phyloP scores from a whole-genome alignment of 2,888 invertebrate genomes.

The Crossocerus cetratus region DNA sequence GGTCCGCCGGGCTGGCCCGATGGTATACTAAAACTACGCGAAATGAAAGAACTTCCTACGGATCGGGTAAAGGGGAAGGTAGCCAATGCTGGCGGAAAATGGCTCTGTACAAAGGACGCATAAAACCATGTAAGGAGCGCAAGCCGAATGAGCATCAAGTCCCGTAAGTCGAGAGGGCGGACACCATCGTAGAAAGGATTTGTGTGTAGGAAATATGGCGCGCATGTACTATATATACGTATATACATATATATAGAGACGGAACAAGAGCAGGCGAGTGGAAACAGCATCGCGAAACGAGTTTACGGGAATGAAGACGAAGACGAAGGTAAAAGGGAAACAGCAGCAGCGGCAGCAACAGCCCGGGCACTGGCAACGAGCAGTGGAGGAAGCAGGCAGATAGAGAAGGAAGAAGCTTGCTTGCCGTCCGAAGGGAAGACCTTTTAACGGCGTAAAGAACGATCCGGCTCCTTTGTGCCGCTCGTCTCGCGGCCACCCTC shows the following conservation, averaged over 20 bases:
- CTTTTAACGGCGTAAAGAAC: conserved; percentile 51
- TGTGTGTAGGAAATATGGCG: background rate
- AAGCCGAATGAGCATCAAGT: background rate
- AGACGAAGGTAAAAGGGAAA: background rate
- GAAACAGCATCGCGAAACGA: background rate
- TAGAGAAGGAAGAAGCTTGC: conserved; percentile 34
- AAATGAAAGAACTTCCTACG: no score
- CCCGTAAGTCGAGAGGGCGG: background rate
- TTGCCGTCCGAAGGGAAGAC: conserved; percentile 24
- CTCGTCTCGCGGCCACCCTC: conserved; percentile 36
- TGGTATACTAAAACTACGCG: no score
- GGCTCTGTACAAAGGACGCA: background rate
- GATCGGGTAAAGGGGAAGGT: no score
- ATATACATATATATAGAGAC: no score
- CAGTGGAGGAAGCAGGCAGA: conserved; percentile 14
- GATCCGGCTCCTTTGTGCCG: conserved; percentile 49
- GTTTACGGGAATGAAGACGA: background rate
- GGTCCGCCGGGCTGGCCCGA: no score
- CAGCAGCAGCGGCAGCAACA: background rate
- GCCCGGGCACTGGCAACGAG: background rate
- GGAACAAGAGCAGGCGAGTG: background rate
- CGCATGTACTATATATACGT: no score
- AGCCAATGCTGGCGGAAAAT: background rate
- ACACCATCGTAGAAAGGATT: background rate
- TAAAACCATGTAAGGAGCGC: background rate